Percentiles rank a stretch among this genome's conserved stretches.
These are phyloP conservation scores for Microplitis manilae DNA, from an alignment of 2,888 invertebrate species.

Conservation along the genomic window DNA sequence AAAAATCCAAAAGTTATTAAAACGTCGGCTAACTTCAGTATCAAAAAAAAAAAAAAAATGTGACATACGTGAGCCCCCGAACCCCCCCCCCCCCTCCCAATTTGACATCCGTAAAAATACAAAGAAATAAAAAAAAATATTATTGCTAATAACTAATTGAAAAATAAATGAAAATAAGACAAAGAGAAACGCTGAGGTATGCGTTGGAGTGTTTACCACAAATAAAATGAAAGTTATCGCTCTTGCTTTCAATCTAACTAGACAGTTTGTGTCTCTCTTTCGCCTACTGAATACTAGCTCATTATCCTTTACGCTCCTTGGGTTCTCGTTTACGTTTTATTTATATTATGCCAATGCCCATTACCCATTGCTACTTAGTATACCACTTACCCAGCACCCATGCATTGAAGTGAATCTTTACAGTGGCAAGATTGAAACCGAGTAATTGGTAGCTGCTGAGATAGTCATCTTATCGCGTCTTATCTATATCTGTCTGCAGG, in stretches of 20 bases:
- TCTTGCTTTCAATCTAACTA: constrained; percentile 69
- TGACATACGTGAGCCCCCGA: too few species aligned
- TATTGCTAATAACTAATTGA: not conserved
- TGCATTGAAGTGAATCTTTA: too few species aligned
- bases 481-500: too few species aligned
- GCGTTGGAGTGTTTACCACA: constrained; percentile 60
- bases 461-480: too few species aligned
- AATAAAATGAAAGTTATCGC: constrained; percentile 70
- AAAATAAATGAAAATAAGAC: not conserved
- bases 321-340: constrained; percentile 46
- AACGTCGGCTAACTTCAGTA: too few species aligned
- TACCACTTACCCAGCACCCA: too few species aligned
- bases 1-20: too few species aligned
- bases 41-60: too few species aligned
- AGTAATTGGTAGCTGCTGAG: too few species aligned
- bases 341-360: constrained; percentile 44
- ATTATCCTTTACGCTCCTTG: constrained; percentile 40
- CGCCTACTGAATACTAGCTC: constrained; percentile 49
- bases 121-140: not conserved
- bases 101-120: too few species aligned
- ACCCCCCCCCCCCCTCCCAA: too few species aligned
- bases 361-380: constrained; percentile 44
- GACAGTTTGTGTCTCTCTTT: constrained; percentile 54
- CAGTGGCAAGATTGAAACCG: too few species aligned
- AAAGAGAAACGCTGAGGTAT: constrained; percentile 46